Evolutionary conservation across 2,113 vertebrate genomes (phyloP).

Genomic region (Varanus komodoensis): DNA sequence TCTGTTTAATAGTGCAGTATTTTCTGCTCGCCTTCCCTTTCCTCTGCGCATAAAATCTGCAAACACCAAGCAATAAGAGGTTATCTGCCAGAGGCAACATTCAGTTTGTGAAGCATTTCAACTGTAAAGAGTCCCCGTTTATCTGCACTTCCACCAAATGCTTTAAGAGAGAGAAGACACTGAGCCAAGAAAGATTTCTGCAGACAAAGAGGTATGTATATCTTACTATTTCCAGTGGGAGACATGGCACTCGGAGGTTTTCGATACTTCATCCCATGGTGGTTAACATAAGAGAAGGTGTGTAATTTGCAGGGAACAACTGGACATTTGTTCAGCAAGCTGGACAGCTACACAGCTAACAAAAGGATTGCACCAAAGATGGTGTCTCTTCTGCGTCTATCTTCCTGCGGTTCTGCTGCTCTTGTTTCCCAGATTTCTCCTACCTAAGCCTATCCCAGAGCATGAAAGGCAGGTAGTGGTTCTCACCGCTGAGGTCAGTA

Average conservation of each 20-base stretch:
- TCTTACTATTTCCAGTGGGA: conserved; percentile 20
- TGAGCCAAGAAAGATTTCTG: conserved; percentile 42
- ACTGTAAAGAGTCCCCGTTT: conserved; percentile 46
- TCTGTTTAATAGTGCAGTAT: background rate
- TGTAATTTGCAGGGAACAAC: conserved; percentile 12
- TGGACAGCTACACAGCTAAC: background rate
- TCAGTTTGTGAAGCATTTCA: conserved; percentile 55
- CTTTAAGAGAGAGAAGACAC: conserved; percentile 47
- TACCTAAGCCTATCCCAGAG: background rate
- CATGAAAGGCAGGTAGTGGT: background rate
- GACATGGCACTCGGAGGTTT: conserved; percentile 28
- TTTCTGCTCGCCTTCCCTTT: conserved; percentile 20
- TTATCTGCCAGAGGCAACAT: conserved; percentile 54
- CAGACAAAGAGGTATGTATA: background rate
- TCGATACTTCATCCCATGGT: conserved; percentile 29
- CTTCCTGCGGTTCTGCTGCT: background rate
- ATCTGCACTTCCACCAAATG: conserved; percentile 43
- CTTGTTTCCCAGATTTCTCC: background rate
- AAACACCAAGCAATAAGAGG: conserved; percentile 31
- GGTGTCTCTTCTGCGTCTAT: background rate
- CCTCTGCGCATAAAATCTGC: background rate
- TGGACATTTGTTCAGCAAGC: conserved; percentile 5
- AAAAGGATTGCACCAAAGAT: background rate
- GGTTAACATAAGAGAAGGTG: conserved; percentile 24
- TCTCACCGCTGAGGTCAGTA: too few relatives aligned